These are phyloP conservation scores for Coendou prehensilis DNA, from an alignment of 2,797 vertebrate genomes.

Conservation along the genomic window DNA sequence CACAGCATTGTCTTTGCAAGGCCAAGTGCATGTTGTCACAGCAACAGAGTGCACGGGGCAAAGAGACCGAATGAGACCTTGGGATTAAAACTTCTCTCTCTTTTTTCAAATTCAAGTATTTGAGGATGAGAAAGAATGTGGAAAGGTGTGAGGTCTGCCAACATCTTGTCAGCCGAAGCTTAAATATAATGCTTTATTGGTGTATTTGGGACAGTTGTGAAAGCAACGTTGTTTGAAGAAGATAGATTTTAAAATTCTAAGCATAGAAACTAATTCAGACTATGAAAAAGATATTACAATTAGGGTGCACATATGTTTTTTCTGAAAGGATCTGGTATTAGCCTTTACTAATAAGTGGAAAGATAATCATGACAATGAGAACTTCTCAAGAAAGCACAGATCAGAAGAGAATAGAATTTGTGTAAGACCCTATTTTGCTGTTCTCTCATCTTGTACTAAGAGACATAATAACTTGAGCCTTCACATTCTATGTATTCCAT, in stretches of 20 bases:
- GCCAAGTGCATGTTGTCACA: constrained; percentile 88
- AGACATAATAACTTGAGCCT: constrained; percentile 86
- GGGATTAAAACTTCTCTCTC: constrained; percentile 74
- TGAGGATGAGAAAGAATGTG: neutral
- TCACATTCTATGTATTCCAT: constrained; percentile 91
- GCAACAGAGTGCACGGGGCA: constrained; percentile 85
- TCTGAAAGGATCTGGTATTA: constrained; percentile 76
- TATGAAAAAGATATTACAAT: constrained; percentile 77
- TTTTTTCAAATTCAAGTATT: constrained; percentile 76
- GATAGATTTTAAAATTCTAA: constrained; percentile 35
- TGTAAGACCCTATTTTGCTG: constrained; percentile 76
- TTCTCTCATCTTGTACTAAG: constrained; percentile 76
- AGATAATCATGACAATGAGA: constrained; percentile 86
- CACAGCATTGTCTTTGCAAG: constrained; percentile 83
- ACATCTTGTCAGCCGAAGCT: neutral
- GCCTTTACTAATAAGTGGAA: constrained; percentile 80
- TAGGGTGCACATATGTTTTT: constrained; percentile 78
- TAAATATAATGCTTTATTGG: neutral
- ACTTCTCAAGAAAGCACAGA: constrained; percentile 84
- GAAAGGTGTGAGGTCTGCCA: neutral
- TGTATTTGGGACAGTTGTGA: neutral
- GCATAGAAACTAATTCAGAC: constrained; percentile 37
- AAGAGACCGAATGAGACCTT: constrained; percentile 65
- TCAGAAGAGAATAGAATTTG: constrained; percentile 77
- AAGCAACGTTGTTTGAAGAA: constrained; percentile 59